These are phyloP conservation scores for Pogona vitticeps DNA, from an alignment of 2,113 vertebrate species.

Conservation along the genomic window DNA sequence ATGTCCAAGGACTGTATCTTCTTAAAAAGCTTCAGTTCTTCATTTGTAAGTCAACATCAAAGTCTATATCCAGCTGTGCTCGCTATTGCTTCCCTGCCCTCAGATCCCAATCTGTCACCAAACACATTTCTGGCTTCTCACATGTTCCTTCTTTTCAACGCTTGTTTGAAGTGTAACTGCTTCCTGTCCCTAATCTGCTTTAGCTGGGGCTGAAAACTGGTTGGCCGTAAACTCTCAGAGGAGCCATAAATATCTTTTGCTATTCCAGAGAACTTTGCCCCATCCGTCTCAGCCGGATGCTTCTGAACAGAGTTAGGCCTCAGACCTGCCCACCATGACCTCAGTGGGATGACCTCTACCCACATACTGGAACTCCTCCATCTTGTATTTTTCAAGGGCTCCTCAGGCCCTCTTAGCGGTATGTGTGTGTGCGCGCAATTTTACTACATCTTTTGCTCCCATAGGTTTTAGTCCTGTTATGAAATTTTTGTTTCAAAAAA, in stretches of 20 bases:
- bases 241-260: slow-evolving; percentile 54
- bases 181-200: slow-evolving; percentile 58
- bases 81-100: slow-evolving; percentile 42
- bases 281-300: slow-evolving; percentile 19
- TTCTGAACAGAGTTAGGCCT: slow-evolving; percentile 28
- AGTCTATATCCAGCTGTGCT: slow-evolving; percentile 60
- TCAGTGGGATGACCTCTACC: too few species aligned
- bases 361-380: too few species aligned
- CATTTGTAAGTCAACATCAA: slow-evolving; percentile 56
- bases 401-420: too few species aligned
- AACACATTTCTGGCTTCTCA: slow-evolving; percentile 61
- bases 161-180: slow-evolving; percentile 51
- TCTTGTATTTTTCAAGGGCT: too few species aligned
- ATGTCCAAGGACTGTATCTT: slow-evolving; percentile 43
- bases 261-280: slow-evolving; percentile 35
- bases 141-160: slow-evolving; percentile 5
- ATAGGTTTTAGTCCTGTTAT: too few species aligned
- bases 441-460: too few species aligned
- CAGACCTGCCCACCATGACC: too few species aligned
- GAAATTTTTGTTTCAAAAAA: too few species aligned
- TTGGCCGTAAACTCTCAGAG: slow-evolving; percentile 60
- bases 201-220: slow-evolving; percentile 46
- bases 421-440: too few species aligned
- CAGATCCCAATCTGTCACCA: slow-evolving; percentile 60
- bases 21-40: slow-evolving; percentile 47